Conservation (phyloP, 2,888 invertebrate species). For the Epicampocera succincta region DNA sequence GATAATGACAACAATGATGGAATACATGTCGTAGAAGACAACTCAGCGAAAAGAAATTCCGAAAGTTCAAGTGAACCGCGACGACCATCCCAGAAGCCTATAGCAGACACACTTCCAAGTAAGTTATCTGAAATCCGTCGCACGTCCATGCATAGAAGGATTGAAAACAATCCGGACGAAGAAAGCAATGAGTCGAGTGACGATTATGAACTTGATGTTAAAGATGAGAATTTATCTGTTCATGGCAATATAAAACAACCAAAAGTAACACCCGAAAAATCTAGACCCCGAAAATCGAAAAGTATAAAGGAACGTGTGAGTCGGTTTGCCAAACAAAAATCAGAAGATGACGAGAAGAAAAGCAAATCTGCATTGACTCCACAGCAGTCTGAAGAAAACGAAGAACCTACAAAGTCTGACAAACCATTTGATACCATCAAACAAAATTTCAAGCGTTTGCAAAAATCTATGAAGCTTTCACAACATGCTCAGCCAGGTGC, state of each 20-base stretch:
- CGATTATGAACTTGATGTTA: conserved; percentile 27
- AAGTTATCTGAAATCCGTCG: background rate
- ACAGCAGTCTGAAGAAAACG: conserved; percentile 69
- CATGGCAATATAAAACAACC: conserved; percentile 21
- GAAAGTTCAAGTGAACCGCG: background rate
- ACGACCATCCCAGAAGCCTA: conserved; percentile 4
- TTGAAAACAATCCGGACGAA: background rate
- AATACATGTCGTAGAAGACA: conserved; percentile 40
- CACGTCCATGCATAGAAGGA: background rate
- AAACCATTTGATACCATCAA: conserved; percentile 71
- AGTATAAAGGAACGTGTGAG: conserved; percentile 51
- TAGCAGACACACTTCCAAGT: background rate
- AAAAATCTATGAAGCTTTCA: conserved; percentile 75
- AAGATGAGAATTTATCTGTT: conserved; percentile 17
- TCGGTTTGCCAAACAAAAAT: conserved; percentile 31
- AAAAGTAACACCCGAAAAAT: conserved; percentile 8
- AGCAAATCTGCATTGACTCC: conserved; percentile 66
- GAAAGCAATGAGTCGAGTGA: background rate
- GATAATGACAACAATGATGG: conserved; percentile 67
- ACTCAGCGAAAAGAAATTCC: background rate
- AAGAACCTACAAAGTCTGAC: conserved; percentile 49
- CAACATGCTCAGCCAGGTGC: conserved; percentile 62
- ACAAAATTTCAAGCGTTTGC: conserved; percentile 76
- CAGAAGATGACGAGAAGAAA: conserved; percentile 53
- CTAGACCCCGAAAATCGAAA: background rate